Base-by-base conservation (phyloP, 2,113 vertebrate genomes). In the Ageneiosus marmoratus region DNA sequence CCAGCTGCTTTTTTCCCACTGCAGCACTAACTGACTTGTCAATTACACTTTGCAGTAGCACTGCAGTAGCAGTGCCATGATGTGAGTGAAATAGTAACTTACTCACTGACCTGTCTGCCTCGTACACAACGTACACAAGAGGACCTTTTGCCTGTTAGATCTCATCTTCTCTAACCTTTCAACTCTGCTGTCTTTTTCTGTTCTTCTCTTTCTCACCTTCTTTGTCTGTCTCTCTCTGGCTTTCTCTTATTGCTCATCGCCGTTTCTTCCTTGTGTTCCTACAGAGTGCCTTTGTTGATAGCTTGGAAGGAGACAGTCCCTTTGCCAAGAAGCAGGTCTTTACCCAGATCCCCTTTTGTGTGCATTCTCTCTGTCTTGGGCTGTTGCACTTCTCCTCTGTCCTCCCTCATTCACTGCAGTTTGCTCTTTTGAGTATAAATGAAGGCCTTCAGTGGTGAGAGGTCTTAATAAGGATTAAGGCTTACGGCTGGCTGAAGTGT, bases 261-360 rank as follows among this genome's bases (percentile, higher is more conserved):
- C 86, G 13, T 92, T 86, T 94, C 92, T 94, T 89, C 92, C 94
- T 94, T 95, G 89, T 95, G 91, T 95, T 86, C 92, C 92, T 89
- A 93, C 94, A 95, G 94, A 95, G 93, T 93, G 94, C 94, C 93
- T 94, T 94, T 95, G 93, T 94, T 94, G 94, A 95, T 95, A 95
- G 94, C 93, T 94, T 95, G 94, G 94, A 95, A 93, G 94, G 94
- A 94, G 94, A 95, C 92, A 94, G 92, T 94, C 94, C 94, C 89
- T 95, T 94, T 93, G 79, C 92, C 93, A 94, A 93, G 93, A 95
- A 95, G 93, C 94, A 95, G 94, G 94, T 95, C 92, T 94, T 92
- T 94, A 93, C 92, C 90, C 91, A 90, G 87, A 92, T 86, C 90
- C 89, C 92, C 88, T 86, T 80, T 83, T 83, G 86, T 88, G 85